These are phyloP conservation scores for Cyclura pinguis DNA, from an alignment of 2,797 vertebrate species.

Conservation along the genomic window DNA sequence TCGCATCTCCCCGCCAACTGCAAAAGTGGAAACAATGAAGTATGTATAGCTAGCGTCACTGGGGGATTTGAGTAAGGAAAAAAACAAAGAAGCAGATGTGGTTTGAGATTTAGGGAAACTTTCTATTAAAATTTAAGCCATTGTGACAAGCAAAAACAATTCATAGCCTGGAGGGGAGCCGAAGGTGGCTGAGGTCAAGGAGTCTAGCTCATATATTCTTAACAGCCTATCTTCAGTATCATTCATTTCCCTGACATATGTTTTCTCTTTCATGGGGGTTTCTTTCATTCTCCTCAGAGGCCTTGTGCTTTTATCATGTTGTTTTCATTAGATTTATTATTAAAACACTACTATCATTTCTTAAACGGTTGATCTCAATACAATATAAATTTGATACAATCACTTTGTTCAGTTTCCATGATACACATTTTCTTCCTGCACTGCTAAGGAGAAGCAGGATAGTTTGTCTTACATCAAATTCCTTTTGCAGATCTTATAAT, in stretches of 20 bases:
- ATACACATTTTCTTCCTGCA: constrained; percentile 19
- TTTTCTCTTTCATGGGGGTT: constrained; percentile 46
- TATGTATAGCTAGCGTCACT: constrained; percentile 11
- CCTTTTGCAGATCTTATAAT: constrained; percentile 35
- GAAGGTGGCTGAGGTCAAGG: constrained; percentile 7
- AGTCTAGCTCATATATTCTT: constrained; percentile 29
- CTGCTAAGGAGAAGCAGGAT: constrained; percentile 30
- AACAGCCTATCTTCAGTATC: constrained; percentile 32
- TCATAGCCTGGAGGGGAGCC: constrained; percentile 1
- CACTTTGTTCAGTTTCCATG: constrained; percentile 42
- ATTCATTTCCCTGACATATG: constrained; percentile 48
- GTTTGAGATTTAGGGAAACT: constrained; percentile 42
- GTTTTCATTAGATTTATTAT: constrained; percentile 29
- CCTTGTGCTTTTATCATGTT: constrained; percentile 54
- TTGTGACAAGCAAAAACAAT: constrained; percentile 41
- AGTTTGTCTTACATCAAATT: neutral
- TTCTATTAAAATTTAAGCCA: constrained; percentile 49
- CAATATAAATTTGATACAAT: constrained; percentile 36
- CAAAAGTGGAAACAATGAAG: constrained; percentile 33
- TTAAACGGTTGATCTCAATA: constrained; percentile 36
- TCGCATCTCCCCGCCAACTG: neutral
- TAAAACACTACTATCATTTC: constrained; percentile 45
- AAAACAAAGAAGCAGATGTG: constrained; percentile 45
- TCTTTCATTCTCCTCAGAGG: constrained; percentile 48
- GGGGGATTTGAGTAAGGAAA: constrained; percentile 34